Percentiles rank a stretch among this genome's conserved stretches.
These are phyloP conservation scores for Diogma glabrata DNA, from an alignment of 2,888 invertebrate genomes.

Conservation along the genomic window DNA sequence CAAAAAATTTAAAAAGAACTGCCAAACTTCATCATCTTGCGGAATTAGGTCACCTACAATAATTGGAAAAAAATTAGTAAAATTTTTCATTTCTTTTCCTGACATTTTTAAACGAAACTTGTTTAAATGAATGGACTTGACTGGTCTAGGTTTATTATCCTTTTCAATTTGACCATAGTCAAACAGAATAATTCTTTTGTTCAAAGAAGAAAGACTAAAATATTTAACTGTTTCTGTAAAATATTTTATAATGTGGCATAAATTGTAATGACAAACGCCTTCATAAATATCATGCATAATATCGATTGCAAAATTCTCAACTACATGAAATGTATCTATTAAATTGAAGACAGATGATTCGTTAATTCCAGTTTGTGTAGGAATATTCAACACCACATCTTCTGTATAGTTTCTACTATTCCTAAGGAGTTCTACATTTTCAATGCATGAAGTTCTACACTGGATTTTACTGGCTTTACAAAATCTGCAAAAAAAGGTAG, in stretches of 20 bases:
- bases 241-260: background rate
- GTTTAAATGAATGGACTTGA: background rate
- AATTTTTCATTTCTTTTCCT: background rate
- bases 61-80: background rate
- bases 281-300: background rate
- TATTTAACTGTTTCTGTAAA: background rate
- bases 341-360: background rate
- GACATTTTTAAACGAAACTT: background rate
- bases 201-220: background rate
- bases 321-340: background rate
- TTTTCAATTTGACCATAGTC: background rate
- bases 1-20: background rate
- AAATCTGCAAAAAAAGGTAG: no score
- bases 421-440: no score
- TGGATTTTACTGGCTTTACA: no score
- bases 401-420: background rate
- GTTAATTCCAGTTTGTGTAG: background rate
- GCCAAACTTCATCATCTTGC: background rate
- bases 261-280: background rate
- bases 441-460: no score
- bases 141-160: background rate
- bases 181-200: background rate
- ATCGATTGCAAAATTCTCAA: background rate
- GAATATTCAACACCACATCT: background rate
- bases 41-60: background rate